Evolutionary conservation across 2,113 vertebrate species (phyloP).

Genomic region (Gymnobelideus leadbeateri): DNA sequence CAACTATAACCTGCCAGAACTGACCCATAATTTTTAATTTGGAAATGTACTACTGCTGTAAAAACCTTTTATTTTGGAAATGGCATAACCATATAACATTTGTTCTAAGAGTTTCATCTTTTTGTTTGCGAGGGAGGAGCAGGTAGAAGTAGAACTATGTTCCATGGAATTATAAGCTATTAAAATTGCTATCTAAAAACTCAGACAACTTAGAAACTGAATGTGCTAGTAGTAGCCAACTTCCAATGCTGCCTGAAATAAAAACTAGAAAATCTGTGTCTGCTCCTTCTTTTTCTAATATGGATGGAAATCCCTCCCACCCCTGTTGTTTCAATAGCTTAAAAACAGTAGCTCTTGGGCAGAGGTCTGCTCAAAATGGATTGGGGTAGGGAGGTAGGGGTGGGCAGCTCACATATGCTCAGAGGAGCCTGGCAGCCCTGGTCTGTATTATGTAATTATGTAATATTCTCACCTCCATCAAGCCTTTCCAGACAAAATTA

Average conservation of each 20-base stretch:
- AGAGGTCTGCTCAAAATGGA: background rate
- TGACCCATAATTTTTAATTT: background rate
- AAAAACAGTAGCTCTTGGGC: background rate
- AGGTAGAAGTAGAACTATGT: background rate
- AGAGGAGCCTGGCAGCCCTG: background rate
- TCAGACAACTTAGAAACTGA: background rate
- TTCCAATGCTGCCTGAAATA: background rate
- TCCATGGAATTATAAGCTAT: background rate
- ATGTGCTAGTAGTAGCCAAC: background rate
- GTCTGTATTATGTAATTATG: background rate
- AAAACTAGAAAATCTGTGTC: background rate
- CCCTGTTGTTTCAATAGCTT: background rate
- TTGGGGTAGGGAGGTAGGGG: too few relatives aligned
- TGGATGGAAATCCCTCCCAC: background rate
- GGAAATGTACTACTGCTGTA: background rate
- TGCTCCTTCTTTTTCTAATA: background rate
- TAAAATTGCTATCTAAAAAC: background rate
- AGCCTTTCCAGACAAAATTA: background rate
- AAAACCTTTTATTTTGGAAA: background rate
- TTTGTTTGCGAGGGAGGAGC: background rate
- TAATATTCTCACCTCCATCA: background rate
- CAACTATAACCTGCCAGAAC: background rate
- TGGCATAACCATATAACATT: background rate
- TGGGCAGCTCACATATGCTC: too few relatives aligned
- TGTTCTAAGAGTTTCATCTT: background rate